A percentile compares a stretch with the other conserved stretches of the same genome.
Conservation (phyloP, 1,140 invertebrate genomes). For the Neodiprion virginianus region DNA sequence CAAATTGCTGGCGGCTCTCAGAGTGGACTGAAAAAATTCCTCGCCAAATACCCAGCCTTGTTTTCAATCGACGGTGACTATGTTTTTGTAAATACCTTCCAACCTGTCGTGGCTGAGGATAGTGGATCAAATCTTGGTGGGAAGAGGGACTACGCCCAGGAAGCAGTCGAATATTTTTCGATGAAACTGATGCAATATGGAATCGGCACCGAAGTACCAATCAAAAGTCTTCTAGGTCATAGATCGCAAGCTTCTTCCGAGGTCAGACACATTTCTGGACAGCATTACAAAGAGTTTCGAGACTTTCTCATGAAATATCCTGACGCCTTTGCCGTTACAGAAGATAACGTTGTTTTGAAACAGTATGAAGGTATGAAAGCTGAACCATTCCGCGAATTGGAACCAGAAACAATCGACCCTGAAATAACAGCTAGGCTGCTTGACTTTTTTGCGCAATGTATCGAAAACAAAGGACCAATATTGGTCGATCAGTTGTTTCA, state of each 20-base stretch:
- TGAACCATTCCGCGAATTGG: slow-evolving; percentile 58
- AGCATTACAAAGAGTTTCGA: slow-evolving; percentile 92
- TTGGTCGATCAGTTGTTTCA: slow-evolving; percentile 87
- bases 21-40: slow-evolving; percentile 90
- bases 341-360: slow-evolving; percentile 81
- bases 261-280: slow-evolving; percentile 92
- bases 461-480: slow-evolving; percentile 80
- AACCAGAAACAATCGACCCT: slow-evolving; percentile 80
- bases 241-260: slow-evolving; percentile 93
- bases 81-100: slow-evolving; percentile 85
- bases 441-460: slow-evolving; percentile 79
- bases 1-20: slow-evolving; percentile 95
- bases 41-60: slow-evolving; percentile 89
- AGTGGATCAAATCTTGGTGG: slow-evolving; percentile 58
- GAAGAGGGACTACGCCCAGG: slow-evolving; percentile 87
- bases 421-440: slow-evolving; percentile 77
- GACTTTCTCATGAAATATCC: slow-evolving; percentile 88
- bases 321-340: slow-evolving; percentile 87
- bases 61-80: slow-evolving; percentile 92
- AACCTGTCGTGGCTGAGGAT: slow-evolving; percentile 61
- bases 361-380: slow-evolving; percentile 67
- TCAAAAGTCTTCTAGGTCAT: slow-evolving; percentile 91
- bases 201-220: slow-evolving; percentile 88
- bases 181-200: slow-evolving; percentile 90
- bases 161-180: slow-evolving; percentile 94